Base-by-base conservation (phyloP, 2,113 vertebrate species). In the Elephantulus edwardii region DNA sequence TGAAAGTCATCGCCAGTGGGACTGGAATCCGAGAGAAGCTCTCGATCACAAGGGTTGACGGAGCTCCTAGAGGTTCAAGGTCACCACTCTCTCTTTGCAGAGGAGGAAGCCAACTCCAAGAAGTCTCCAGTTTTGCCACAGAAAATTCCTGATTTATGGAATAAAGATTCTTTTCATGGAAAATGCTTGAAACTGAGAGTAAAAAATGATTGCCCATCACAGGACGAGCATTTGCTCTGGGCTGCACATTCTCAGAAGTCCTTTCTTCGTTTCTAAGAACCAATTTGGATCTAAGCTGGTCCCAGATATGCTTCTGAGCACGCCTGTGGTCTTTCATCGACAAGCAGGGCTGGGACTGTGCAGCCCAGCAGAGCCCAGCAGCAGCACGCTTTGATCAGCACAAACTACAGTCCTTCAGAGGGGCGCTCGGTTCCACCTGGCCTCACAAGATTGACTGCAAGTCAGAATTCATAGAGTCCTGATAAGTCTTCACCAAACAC, bases 61-160 rank as follows among this genome's bases (percentile, higher is more conserved):
- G 6, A 35, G 42, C 30, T 48, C 26, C 66, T 0, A 58, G 42
- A 38, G 58, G 13, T 33, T 46, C 24, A 6, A 13, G 58, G 2
- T 28, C n/a, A n/a, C 77, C 4, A 1, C 0, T 0, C 28, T 35
- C 52, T 26, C 46, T 74, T 14, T 62, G 6, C 6, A 66, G 14
- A 72, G 11, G 9, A 54, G 52, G 26, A n/a, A 33, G 20, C 0
- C 33, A 14, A 66, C 10, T 22, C 17, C 10, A 0, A 13, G 12
- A 74, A 83, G n/a, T 9, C 13, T 42, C 22, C 66, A n/a, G 54
- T 5, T 5, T 38, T 0, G 1, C 26, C 35, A 22, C 9, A 66
- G 64, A 46, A 24, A 22, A 12, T n/a, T 3, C 1, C 6, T 13
- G 42, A 77, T 33, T 40, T 20, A 16, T 28, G 33, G 35, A 24